Percentiles rank a stretch among this genome's conserved stretches.
phyloP scores from a whole-genome alignment of 1,140 invertebrate genomes.

The Drosophila takahashii region DNA sequence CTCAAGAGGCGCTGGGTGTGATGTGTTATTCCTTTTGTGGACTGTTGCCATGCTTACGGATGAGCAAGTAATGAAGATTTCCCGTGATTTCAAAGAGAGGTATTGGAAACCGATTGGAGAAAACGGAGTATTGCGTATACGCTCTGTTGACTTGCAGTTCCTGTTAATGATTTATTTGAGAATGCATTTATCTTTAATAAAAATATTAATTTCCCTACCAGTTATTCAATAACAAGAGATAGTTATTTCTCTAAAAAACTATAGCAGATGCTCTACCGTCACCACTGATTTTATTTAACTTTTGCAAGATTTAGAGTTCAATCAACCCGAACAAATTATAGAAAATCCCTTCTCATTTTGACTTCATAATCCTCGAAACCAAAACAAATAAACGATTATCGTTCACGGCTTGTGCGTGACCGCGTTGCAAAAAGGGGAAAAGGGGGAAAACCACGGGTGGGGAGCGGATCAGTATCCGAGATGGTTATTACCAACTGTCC shows the following conservation, averaged over 20 bases:
- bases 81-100: not conserved
- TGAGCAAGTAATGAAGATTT: constrained; percentile 22
- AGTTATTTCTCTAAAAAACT: not conserved
- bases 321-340: constrained; percentile 14
- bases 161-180: too few species aligned
- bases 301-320: not conserved
- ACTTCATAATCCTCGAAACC: constrained; percentile 50
- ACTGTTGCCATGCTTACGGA: constrained; percentile 37
- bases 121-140: not conserved
- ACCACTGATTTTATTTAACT: not conserved
- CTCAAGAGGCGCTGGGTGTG: constrained; percentile 2
- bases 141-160: not conserved
- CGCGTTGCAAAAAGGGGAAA: constrained; percentile 18
- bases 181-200: too few species aligned
- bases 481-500: constrained; percentile 75
- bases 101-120: not conserved
- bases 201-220: too few species aligned
- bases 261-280: constrained; percentile 14
- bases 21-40: constrained; percentile 44
- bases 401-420: constrained; percentile 20
- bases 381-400: constrained; percentile 74
- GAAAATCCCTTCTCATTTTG: constrained; percentile 36
- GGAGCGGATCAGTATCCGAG: constrained; percentile 27
- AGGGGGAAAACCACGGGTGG: not conserved
- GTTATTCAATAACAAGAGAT: too few species aligned